Percentiles rank a stretch among this genome's conserved stretches.
These are phyloP conservation scores for Scaptomyza parva DNA, from an alignment of 2,888 invertebrate species.

Conservation along the genomic window DNA sequence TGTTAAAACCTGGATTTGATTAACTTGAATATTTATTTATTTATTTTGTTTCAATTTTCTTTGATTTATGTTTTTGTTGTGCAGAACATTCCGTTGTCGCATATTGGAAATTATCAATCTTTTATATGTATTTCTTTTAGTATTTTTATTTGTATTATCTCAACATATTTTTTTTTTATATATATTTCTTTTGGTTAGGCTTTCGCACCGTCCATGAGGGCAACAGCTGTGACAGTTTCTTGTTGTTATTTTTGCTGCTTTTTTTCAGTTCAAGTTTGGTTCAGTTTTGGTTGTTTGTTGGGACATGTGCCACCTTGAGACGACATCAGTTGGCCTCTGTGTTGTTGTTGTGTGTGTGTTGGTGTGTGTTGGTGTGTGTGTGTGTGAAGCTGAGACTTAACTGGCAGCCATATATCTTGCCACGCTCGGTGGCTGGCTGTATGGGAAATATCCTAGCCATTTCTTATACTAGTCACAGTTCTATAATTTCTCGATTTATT, in stretches of 20 bases:
- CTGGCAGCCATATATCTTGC: conserved; percentile 74
- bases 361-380: not conserved
- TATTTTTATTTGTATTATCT: conserved; percentile 65
- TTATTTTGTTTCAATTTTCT: conserved; percentile 8
- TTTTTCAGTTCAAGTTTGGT: conserved; percentile 21
- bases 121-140: conserved; percentile 34
- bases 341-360: not conserved
- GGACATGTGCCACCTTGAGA: conserved; percentile 73
- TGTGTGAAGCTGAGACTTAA: conserved; percentile 43
- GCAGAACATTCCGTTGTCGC: conserved; percentile 50
- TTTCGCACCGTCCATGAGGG: conserved; percentile 38
- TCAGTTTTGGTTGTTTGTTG: conserved; percentile 34
- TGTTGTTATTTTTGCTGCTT: conserved; percentile 31
- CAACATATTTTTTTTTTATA: conserved; percentile 34
- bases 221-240: conserved; percentile 71
- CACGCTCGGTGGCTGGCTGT: conserved; percentile 65
- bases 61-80: conserved; percentile 31
- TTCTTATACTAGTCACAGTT: conserved; percentile 81
- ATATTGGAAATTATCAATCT: conserved; percentile 45
- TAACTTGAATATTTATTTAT: not conserved
- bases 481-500: conserved; percentile 80
- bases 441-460: conserved; percentile 75
- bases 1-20: not conserved
- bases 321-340: conserved; percentile 48
- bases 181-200: conserved; percentile 13